Base-by-base conservation (phyloP, 2,888 invertebrate genomes). In the Conops quadrifasciatus region DNA sequence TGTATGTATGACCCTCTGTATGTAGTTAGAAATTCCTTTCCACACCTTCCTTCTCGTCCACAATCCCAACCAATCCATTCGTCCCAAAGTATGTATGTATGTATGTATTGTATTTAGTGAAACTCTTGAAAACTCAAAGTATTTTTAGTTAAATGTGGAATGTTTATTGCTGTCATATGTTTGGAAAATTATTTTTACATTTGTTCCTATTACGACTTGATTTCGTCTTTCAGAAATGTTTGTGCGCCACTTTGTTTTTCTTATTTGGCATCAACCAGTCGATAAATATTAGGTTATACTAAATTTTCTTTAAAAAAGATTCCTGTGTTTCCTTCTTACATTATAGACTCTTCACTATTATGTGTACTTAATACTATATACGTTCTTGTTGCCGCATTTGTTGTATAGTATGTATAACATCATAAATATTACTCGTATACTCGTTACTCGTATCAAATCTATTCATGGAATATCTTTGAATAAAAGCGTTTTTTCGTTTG, bases 61-160 rank as follows among this genome's bases (percentile, higher is more conserved):
- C 53, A n/a, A 49, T 49, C 16, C 19, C 4, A 49, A n/a, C 4
- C 11, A 16, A 19, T 49, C 49, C 11, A n/a, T 3, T 49, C 53
- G 19, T 24, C n/a, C n/a, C n/a, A n/a, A n/a, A n/a, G n/a, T 58
- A 26, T 58, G 26, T 28, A 58, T 24, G 15, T 15, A 28, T 58
- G 11, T 13, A 15, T 58, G 28, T 58, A 26, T 24, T 58, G 15
- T 26, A 13, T 58, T 60, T 24, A 16, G 56, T 60, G 1, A 26
- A 36, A 36, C 36, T 9, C 36, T 36, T 36, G 4, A 36, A 36
- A 9, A 7, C 4, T 36, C 9, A 36, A 36, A 36, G 4, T 36
- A 36, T 9, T 45, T 45, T 67, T 24, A 72, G 15, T 43, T 72
- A 59, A 72, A 67, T 72, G 72, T 72, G 63, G 72, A 70, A 70